Percentiles rank a stretch among this genome's conserved stretches.
Evolutionary conservation across 2,113 vertebrate species (phyloP).

Genomic region (Anhinga rufa): DNA sequence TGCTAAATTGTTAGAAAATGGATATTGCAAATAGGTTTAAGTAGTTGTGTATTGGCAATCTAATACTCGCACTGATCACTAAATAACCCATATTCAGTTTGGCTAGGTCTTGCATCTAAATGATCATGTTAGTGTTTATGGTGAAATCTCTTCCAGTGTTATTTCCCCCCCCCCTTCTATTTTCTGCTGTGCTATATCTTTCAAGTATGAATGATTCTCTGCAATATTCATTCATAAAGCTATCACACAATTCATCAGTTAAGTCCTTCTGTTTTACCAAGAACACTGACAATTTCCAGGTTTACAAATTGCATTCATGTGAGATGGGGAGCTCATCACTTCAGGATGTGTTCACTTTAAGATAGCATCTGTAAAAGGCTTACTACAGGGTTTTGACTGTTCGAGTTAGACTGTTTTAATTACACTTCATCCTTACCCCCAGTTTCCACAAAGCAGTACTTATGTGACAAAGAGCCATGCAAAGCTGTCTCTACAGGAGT

Average conservation of each 20-base stretch:
- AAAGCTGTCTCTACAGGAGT: conserved; percentile 1
- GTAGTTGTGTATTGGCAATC: neutral
- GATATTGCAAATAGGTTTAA: neutral
- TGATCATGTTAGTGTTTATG: neutral
- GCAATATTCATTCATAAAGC: neutral
- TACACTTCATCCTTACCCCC: neutral
- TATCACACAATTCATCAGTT: neutral
- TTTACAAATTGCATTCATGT: neutral
- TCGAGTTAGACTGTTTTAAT: neutral
- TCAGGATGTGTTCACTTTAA: neutral
- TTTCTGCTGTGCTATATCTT: neutral
- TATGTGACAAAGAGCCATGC: neutral
- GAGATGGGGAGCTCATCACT: neutral
- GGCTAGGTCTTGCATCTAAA: neutral
- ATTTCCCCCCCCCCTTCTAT: neutral
- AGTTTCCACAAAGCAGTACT: neutral
- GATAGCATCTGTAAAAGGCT: neutral
- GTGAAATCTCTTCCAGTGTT: neutral
- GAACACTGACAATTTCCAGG: neutral
- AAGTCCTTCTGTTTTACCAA: neutral
- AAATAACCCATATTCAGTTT: neutral
- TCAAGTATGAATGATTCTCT: neutral
- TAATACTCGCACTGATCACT: neutral
- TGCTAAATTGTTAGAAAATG: neutral
- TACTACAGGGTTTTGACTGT: neutral